Base-by-base conservation (phyloP, 2,888 invertebrate genomes). In the Drosophila gaucha region DNA sequence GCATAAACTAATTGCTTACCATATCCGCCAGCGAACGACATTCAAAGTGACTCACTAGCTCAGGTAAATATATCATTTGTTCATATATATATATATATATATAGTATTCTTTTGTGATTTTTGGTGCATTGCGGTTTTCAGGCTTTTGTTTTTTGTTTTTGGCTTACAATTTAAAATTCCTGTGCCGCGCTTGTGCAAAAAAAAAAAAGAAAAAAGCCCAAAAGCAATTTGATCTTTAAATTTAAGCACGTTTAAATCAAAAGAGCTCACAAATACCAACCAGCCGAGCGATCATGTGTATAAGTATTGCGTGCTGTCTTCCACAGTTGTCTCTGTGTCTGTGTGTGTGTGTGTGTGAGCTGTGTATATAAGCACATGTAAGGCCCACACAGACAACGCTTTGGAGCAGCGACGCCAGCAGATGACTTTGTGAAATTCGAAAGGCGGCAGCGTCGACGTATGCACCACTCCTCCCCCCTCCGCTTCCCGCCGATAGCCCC, bases 401-500 rank as follows among this genome's bases (percentile, higher is more conserved):
- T 35, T 58, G 59, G 52, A 49, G 70, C 78, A 72, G 76, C 74
- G 62, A 79, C 65, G 59, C 62, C 67, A 74, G 72, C 79, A 79
- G 77, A 86, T 82, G 84, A 85, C 84, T 86, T 86, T 84, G 86
- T 84, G 79, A 85, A 86, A 86, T 85, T 85, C 66, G 85, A 85
- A 85, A 85, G 84, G 84, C 78, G 67, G 78, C 86, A 83, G 80
- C 64, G 58, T 67, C 52, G 65, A 38, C 58, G 60, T 36, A 39
- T 57, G 10, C n/a, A 18, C 35, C 49, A 35, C 18, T 10, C 24
- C 12, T 16, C 36, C 12, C 9, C 26, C 28, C 47, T 6, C 10
- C 5, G 12, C 20, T 16, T 8, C 24, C 28, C 49, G 1, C 12
- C 43, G 43, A 16, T 43, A 28, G 44, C 28, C 18, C 10, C 4